Percentiles rank a stretch among this genome's conserved stretches.
These are phyloP conservation scores for Nyctereutes procyonoides DNA, from an alignment of 2,113 vertebrate genomes.

Conservation along the genomic window DNA sequence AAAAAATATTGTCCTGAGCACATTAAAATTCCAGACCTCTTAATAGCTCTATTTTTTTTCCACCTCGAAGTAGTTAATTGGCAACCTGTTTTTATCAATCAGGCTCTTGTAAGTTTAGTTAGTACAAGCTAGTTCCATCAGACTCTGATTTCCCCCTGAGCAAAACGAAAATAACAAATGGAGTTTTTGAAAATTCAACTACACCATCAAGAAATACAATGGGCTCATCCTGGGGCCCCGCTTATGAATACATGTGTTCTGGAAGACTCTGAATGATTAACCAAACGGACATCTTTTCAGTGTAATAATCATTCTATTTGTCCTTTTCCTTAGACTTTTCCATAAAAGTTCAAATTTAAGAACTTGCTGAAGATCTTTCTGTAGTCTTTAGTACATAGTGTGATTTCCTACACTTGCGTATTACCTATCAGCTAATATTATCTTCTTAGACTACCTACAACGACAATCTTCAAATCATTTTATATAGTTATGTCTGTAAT, in stretches of 20 bases:
- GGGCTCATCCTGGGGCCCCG: not conserved
- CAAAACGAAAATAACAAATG: not conserved
- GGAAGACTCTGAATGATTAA: not conserved
- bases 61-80: not conserved
- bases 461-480: not conserved
- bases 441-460: not conserved
- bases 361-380: not conserved
- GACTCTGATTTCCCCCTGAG: not conserved
- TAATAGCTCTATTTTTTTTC: not conserved
- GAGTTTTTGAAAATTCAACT: slow-evolving; percentile 15
- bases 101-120: not conserved
- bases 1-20: not conserved
- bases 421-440: not conserved
- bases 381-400: not conserved
- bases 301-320: not conserved
- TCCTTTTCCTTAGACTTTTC: not conserved
- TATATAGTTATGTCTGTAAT: not conserved
- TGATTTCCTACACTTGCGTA: not conserved
- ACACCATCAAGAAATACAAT: not conserved
- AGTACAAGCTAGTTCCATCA: not conserved
- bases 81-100: not conserved
- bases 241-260: not conserved
- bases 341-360: not conserved
- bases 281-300: not conserved
- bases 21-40: not conserved